Base-by-base conservation (phyloP, 1,140 invertebrate genomes). In the Orchestia grillus region DNA sequence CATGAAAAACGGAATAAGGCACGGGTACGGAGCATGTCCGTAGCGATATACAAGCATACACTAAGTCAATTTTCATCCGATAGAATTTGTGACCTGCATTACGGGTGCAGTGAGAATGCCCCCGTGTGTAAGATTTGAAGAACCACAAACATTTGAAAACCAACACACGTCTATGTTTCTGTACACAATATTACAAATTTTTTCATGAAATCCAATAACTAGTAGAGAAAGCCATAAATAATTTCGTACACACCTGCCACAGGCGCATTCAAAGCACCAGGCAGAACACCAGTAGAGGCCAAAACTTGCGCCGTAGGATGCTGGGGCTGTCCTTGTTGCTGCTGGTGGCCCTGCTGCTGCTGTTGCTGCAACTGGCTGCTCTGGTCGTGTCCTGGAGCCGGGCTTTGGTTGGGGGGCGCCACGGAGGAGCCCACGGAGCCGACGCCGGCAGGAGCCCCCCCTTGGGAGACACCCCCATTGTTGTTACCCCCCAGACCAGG, bases 311-410 rank as follows among this genome's bases (percentile, higher is more conserved):
- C 88, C 23, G 41, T 3, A 44, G 23, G 88, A 15, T 91, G 92
- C 36, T 94, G 88, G 0, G 36, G 88, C 4, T 90, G 88, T 23
- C 62, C 62, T 87, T 87, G 90, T 36, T 92, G 90, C 42, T 92
- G 90, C 43, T 92, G 90, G 36, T 92, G 90, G 6, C 43, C 41
- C 43, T 92, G 90, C 41, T 92, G 90, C n/a, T n/a, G n/a, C 44
- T 28, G 41, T 40, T 94, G 92, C 92, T 94, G 92, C 44, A 94
- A 15, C 92, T 94, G 92, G 44, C 47, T 94, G 92, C 19, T 47
- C 92, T 94, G 92, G 36, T 94, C 92, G 44, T 94, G 92, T 0
- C 92, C 92, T 16, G 92, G 44, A 44, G 92, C 92, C 43, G 92
- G 43, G 44, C 92, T 94, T n/a, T 94, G 92, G 92, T 94, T 94